Conservation (phyloP, 1,140 invertebrate species). For the Sycophaga agraensis region DNA sequence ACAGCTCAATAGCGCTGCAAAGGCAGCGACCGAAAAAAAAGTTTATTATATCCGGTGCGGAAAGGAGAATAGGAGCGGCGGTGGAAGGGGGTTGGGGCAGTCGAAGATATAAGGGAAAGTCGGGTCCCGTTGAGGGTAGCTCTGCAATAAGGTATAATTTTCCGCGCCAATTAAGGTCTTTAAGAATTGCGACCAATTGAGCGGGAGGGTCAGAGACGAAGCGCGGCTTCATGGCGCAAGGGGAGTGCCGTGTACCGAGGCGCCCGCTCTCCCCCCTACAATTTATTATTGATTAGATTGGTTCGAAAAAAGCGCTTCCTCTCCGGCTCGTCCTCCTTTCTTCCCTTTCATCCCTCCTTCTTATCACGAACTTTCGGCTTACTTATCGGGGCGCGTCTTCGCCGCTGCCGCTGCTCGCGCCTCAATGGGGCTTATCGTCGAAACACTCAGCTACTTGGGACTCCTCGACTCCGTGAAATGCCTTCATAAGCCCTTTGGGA, state of each 20-base stretch:
- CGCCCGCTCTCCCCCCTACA: slow-evolving; percentile 47
- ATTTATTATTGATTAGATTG: slow-evolving; percentile 60
- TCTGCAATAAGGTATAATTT: slow-evolving; percentile 59
- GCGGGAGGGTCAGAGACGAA: slow-evolving; percentile 46
- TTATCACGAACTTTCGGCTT: background rate
- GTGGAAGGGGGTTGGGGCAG: background rate
- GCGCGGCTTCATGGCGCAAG: slow-evolving; percentile 24
- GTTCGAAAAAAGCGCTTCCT: slow-evolving; percentile 40
- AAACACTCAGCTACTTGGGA: background rate
- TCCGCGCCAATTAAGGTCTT: slow-evolving; percentile 61
- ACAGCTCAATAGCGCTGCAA: too few species aligned
- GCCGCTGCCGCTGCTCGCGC: background rate
- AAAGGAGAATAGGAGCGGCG: slow-evolving; percentile 19
- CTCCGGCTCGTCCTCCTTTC: too few species aligned
- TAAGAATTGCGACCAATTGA: slow-evolving; percentile 60
- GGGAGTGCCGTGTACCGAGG: slow-evolving; percentile 48
- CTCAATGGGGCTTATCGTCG: slow-evolving; percentile 11
- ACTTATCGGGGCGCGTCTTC: background rate
- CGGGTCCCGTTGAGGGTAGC: slow-evolving; percentile 15
- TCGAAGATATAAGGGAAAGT: slow-evolving; percentile 16
- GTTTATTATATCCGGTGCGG: too few species aligned
- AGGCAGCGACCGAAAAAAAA: too few species aligned
- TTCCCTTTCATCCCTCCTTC: too few species aligned
- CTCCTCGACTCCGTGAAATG: background rate
- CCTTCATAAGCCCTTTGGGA: background rate